Evolutionary conservation across 2,888 invertebrate species (phyloP), one percentile per base, ranked within the genome.

Genomic region (Dichetophora obliterata): DNA sequence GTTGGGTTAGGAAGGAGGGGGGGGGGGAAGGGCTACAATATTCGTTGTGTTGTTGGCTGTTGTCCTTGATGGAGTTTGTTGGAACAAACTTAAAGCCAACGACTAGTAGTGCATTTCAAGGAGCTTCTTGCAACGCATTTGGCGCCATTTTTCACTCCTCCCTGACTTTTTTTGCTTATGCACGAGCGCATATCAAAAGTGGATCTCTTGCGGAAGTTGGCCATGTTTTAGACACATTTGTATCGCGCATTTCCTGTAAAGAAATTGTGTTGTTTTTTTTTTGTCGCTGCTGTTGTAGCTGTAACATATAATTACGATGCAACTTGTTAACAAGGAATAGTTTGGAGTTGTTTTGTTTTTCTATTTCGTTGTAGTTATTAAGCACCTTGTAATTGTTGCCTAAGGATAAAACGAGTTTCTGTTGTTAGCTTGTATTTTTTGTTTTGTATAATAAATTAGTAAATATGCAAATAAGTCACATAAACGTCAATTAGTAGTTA

Each of bases 191-290:
- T 74, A 74, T 74, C 74, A 54, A 22, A 22, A 65, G 65, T 22
- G 74, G 37, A 74, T 74, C 74, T 74, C 22, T 50, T 54, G 37
- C 65, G 74, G 66, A 74, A 74, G 74, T 74, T 74, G 66, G 65
- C 66, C 66, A 52, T 74, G 66, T 74, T 74, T 74, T 66, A 74
- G 74, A 66, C 74, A 74, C 74, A 66, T 74, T 74, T 66, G 65
- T 74, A 74, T 52, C 54, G 65, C 19, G 54, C 52, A 66, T 66
- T 74, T 74, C 74, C 74, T 63, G 59, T n/a, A 34, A 9, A 34
- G 27, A 54, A 16, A 16, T 22, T 48, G 54, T 31, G 31, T 31
- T 57, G 57, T 65, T 11, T 2, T 65, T 31, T 65, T 65, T 0
- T 65, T 65, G 65, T n/a, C 16, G 66, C 65, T 19, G 50, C 9